A percentile compares a stretch with the other conserved stretches of the same genome.
Evolutionary conservation across 1,140 invertebrate genomes (phyloP).

Genomic region (Drosophila lacteicornis): DNA sequence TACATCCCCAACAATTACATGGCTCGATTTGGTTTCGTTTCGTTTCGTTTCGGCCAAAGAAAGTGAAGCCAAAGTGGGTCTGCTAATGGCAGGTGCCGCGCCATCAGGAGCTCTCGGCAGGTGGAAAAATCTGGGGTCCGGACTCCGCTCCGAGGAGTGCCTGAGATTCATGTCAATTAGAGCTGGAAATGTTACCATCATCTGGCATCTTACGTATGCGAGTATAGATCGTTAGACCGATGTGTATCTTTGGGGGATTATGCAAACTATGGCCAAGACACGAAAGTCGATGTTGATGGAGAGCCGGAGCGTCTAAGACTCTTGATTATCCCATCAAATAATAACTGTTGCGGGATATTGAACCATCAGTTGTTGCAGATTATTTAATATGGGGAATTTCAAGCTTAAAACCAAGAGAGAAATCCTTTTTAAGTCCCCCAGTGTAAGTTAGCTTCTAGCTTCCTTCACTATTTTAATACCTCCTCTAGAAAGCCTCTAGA

Average conservation of each 20-base stretch:
- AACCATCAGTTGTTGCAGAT: conserved; percentile 9
- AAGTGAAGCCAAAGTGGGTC: conserved; percentile 62
- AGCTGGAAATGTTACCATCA: conserved; percentile 45
- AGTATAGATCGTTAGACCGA: conserved; percentile 40
- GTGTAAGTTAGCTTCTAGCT: background rate
- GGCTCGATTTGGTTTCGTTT: conserved; percentile 52
- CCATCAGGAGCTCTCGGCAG: conserved; percentile 15
- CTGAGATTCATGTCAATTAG: conserved; percentile 45
- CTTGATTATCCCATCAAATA: conserved; percentile 40
- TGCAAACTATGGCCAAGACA: conserved; percentile 38
- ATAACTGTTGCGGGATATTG: conserved; percentile 21
- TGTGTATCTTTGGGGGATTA: conserved; percentile 42
- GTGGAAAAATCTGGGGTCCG: conserved; percentile 20
- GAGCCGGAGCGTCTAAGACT: conserved; percentile 9
- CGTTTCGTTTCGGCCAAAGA: conserved; percentile 54
- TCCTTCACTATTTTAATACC: background rate
- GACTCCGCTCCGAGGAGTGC: conserved; percentile 13
- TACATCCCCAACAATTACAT: conserved; percentile 76
- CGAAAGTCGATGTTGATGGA: conserved; percentile 15
- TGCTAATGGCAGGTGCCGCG: conserved; percentile 50
- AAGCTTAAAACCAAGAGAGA: background rate
- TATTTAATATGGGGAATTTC: conserved; percentile 1
- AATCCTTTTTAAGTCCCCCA: background rate
- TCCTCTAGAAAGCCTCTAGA: background rate
- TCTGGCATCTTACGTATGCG: conserved; percentile 44